Base-by-base conservation (phyloP, 1,140 invertebrate genomes). In the Anastrepha obliqua region DNA sequence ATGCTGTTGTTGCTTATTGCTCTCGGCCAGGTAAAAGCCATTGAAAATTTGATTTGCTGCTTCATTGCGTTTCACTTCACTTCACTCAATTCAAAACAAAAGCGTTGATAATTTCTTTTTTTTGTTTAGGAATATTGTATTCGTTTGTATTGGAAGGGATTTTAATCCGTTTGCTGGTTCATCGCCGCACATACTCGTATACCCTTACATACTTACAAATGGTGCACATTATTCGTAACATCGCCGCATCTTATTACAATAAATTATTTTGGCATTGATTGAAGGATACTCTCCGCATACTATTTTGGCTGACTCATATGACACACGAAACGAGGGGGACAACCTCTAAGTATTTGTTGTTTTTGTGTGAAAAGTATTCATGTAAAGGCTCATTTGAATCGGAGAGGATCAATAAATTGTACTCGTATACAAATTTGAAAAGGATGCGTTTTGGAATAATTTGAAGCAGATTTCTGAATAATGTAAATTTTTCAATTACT, bases 191-290 rank as follows among this genome's bases (percentile, higher is more conserved):
- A 55, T 58, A 81, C 2, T 62, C 60, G n/a, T 62, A n/a, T 4
- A 5, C 5, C 9, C n/a, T 20, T 81, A n/a, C 20, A 29, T 67
- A 67, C 20, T 5, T 17, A 67, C 9, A 29, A 29, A 39, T 39
- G 29, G 47, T 51, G 55, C 47, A 81, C 8, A 81, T 47, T 81
- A 55, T 42, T 81, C 42, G 64, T 11, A 55, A 81, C 47, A 29
- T 55, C 47, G 74, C 6, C n/a, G 74, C 74, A 81, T 81, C 74
- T 81, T 58, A 81, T 81, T 81, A 81, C 74, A 81, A 81, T 81
- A 81, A 58, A 81, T 81, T 81, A 81, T 81, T 44, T 55, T 11
- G 74, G 47, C 74, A 81, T 81, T 81, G 74, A 81, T 81, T 81
- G 74, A 81, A 81, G 47, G n/a, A 55, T 55, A 55, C 42, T 74